Evolutionary conservation across 2,797 vertebrate genomes (phyloP).

Genomic region (Eurystomus glaucurus): DNA sequence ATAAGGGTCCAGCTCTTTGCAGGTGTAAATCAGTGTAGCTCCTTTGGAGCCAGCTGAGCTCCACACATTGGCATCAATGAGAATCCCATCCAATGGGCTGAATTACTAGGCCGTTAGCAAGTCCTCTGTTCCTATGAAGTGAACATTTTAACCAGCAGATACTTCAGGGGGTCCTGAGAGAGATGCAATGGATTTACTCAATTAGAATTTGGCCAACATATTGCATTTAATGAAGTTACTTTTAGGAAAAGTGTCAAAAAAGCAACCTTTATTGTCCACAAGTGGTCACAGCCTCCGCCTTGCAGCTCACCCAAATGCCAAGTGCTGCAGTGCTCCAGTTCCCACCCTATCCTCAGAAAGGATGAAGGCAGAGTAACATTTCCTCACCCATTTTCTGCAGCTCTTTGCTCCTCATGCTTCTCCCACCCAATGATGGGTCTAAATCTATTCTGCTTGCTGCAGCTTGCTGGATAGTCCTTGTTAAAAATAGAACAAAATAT

Average conservation of each 20-base stretch:
- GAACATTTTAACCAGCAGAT: neutral
- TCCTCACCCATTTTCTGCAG: neutral
- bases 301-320: neutral
- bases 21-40: neutral
- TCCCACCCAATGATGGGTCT: neutral
- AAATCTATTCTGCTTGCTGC: neutral
- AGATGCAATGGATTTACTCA: neutral
- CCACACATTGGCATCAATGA: neutral
- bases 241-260: neutral
- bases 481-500: constrained; percentile 38
- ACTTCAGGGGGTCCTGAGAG: neutral
- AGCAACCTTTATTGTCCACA: neutral
- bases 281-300: fast-evolving
- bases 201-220: neutral
- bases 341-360: neutral
- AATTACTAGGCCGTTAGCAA: neutral
- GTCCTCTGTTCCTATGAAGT: neutral
- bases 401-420: neutral
- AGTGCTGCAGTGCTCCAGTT: neutral
- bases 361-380: neutral
- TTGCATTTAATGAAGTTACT: neutral
- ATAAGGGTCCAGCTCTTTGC: neutral
- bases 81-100: neutral
- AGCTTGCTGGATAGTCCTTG: neutral
- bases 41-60: neutral